Conservation (phyloP, 2,113 vertebrate species). For the Gallinago undulata region DNA sequence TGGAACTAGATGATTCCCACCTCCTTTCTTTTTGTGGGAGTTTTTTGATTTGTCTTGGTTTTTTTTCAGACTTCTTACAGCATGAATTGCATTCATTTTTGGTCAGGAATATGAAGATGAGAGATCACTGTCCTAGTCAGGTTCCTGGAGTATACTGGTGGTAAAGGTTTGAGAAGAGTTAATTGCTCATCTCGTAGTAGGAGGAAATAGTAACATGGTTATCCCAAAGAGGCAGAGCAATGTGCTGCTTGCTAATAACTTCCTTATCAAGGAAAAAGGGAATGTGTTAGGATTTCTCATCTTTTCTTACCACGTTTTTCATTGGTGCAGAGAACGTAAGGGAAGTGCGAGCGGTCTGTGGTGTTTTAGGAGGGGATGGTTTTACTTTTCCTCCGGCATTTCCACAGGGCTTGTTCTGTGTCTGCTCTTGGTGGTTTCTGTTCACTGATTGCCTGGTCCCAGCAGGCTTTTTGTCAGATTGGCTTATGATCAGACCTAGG, state of each 20-base stretch:
- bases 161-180: neutral
- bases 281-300: neutral
- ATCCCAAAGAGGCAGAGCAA: neutral
- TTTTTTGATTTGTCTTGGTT: neutral
- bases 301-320: neutral
- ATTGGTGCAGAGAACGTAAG: neutral
- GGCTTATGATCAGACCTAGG: neutral
- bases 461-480: slow-evolving; percentile 38
- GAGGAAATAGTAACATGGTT: neutral
- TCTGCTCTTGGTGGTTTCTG: neutral
- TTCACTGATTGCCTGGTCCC: neutral
- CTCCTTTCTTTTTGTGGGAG: neutral
- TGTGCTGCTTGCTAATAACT: slow-evolving; percentile 24
- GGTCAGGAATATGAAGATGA: neutral
- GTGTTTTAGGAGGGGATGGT: neutral
- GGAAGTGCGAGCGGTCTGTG: neutral
- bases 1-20: neutral
- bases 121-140: neutral
- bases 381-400: neutral
- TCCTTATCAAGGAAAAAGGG: neutral
- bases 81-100: neutral
- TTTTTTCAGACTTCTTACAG: neutral
- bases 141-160: neutral
- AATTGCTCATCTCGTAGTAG: neutral
- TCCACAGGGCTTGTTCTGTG: neutral